These are phyloP conservation scores for Hetaerina titia DNA, from an alignment of 2,888 invertebrate genomes.

Conservation along the genomic window DNA sequence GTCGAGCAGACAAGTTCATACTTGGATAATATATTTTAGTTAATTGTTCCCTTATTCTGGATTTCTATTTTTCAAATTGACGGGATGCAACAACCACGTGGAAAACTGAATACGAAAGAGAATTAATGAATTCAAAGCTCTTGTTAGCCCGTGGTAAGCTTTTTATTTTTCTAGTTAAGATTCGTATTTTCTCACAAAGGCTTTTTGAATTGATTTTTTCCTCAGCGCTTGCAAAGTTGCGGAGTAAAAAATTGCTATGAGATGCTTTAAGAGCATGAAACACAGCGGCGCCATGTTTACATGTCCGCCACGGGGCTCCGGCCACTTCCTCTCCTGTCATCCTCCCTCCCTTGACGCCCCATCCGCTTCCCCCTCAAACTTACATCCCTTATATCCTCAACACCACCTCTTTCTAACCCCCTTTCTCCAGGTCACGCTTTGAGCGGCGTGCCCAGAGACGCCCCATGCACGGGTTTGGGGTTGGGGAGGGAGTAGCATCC, in stretches of 20 bases:
- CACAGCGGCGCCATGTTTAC: not conserved
- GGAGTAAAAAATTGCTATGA: no score
- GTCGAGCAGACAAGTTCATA: no score
- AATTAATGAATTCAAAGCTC: no score
- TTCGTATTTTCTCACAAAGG: no score
- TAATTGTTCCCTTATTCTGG: no score
- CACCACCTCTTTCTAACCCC: not conserved
- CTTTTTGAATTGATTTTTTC: not conserved
- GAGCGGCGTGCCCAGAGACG: not conserved
- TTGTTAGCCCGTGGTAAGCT: no score
- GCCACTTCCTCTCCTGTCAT: not conserved
- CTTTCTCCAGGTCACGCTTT: conserved; percentile 61
- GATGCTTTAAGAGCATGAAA: no score
- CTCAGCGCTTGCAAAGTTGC: not conserved
- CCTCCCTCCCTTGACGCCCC: not conserved
- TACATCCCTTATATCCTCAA: not conserved
- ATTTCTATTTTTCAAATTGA: no score
- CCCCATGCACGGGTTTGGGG: conserved; percentile 4
- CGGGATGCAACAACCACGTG: no score
- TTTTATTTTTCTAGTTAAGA: no score
- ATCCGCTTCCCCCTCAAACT: not conserved
- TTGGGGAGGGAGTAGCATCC: not conserved
- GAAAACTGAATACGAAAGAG: no score
- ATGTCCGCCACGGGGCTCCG: not conserved
- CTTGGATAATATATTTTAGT: no score